Evolutionary conservation across 2,113 vertebrate species (phyloP).

Genomic region (Mesoclemmys tuberculata): DNA sequence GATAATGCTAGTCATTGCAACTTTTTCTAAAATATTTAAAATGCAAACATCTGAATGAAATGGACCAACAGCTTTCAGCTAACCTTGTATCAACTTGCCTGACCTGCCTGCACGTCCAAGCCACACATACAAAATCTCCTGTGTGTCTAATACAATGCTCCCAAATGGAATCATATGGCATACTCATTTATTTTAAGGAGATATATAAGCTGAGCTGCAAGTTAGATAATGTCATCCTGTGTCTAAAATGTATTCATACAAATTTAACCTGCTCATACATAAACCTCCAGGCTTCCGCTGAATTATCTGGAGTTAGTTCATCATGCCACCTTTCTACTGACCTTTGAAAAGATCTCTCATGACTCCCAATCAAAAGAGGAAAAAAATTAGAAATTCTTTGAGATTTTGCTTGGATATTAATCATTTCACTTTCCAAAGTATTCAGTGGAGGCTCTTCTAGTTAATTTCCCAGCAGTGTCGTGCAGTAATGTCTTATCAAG

Average conservation of each 20-base stretch:
- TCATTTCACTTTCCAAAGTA: neutral
- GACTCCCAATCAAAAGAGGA: neutral
- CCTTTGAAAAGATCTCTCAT: accelerated
- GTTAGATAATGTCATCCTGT: neutral
- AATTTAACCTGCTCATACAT: accelerated
- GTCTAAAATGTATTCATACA: neutral
- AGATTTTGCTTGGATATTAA: neutral
- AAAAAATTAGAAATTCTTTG: neutral
- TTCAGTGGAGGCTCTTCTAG: neutral
- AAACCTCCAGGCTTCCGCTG: neutral
- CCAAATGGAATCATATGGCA: accelerated
- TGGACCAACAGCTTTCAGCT: neutral
- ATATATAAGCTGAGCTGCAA: neutral
- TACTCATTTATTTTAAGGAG: neutral
- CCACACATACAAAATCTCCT: accelerated
- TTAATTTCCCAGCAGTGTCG: neutral
- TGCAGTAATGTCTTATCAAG: accelerated
- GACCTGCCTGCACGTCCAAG: neutral
- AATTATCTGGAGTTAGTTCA: accelerated
- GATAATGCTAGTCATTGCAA: neutral
- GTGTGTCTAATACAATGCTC: accelerated
- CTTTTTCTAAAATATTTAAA: neutral
- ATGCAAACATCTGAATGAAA: neutral
- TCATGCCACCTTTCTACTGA: neutral
- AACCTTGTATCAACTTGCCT: neutral